Conservation (phyloP, 2,888 invertebrate genomes). For the Drosophila affinis region DNA sequence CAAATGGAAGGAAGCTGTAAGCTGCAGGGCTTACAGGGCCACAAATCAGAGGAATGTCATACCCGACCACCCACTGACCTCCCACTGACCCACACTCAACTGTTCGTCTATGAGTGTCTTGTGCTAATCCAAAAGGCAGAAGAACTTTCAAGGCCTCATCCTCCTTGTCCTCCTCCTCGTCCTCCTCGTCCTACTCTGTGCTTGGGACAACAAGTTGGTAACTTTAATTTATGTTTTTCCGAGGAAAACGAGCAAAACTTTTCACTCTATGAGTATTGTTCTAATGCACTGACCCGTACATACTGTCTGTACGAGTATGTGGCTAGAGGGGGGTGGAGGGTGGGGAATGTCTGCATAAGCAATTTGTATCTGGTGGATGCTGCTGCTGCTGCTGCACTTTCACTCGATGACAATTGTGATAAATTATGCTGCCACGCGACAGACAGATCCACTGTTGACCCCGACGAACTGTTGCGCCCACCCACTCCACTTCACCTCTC, state of each 20-base stretch:
- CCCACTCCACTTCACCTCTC: conserved; percentile 13
- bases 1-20: conserved; percentile 32
- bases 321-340: background rate
- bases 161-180: conserved; percentile 10
- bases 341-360: conserved; percentile 56
- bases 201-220: conserved; percentile 10
- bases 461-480: conserved; percentile 25
- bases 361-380: conserved; percentile 63
- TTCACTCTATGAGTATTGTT: conserved; percentile 58
- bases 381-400: conserved; percentile 54
- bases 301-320: background rate
- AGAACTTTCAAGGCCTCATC: conserved; percentile 39
- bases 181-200: conserved; percentile 7
- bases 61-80: conserved; percentile 26
- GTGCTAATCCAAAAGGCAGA: conserved; percentile 56
- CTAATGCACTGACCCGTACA: conserved; percentile 62
- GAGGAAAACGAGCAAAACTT: conserved; percentile 25
- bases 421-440: conserved; percentile 74
- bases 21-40: conserved; percentile 38
- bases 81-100: conserved; percentile 9
- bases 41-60: conserved; percentile 34
- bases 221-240: conserved; percentile 49
- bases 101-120: conserved; percentile 18
- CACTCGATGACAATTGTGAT: conserved; percentile 72
- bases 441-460: conserved; percentile 17